A percentile compares a stretch with the other conserved stretches of the same genome.
Evolutionary conservation across 2,113 vertebrate species (phyloP).

Genomic region (Rafetus swinhoei): DNA sequence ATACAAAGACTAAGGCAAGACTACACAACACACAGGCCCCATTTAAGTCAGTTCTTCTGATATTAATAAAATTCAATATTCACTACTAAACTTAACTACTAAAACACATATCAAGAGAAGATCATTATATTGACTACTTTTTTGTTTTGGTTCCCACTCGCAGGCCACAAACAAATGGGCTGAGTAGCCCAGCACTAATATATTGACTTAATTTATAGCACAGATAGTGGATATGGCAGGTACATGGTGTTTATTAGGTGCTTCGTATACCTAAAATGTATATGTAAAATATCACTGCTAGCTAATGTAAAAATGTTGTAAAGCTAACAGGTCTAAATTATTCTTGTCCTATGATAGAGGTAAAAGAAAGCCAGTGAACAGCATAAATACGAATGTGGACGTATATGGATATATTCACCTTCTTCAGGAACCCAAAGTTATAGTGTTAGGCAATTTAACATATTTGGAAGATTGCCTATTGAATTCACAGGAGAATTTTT

Average conservation of each 20-base stretch:
- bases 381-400: not conserved
- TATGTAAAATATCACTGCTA: not conserved
- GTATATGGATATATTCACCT: not conserved
- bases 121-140: no score
- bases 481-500: not conserved
- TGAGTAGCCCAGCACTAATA: no score
- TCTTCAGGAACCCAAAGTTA: slow-evolving; percentile 11
- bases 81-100: no score
- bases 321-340: not conserved
- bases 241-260: not conserved
- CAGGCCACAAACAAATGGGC: no score
- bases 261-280: slow-evolving; percentile 10
- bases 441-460: not conserved
- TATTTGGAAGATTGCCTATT: slow-evolving; percentile 17
- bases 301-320: not conserved
- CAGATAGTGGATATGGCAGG: not conserved
- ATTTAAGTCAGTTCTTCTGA: no score
- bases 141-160: no score
- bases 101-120: no score
- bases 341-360: not conserved
- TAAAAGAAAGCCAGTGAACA: slow-evolving; percentile 8
- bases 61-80: no score
- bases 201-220: not conserved
- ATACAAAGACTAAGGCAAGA: no score
- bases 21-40: no score